Evolutionary conservation across 2,113 vertebrate species (phyloP).

Genomic region (Platycercus adscitus): DNA sequence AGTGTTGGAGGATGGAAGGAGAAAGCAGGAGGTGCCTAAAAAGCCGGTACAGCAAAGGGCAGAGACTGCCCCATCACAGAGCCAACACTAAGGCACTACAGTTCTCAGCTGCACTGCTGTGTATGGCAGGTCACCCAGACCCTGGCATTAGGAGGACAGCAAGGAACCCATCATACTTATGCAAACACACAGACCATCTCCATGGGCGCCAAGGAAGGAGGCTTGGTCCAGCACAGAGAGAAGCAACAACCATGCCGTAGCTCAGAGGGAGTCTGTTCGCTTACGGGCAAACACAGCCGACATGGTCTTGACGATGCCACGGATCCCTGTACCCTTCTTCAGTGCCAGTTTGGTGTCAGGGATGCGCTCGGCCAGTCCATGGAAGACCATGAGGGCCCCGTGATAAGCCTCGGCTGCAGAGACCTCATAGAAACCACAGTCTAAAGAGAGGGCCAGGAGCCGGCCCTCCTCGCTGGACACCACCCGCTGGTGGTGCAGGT

Average conservation of each 20-base stretch:
- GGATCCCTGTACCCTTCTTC: conserved; percentile 80
- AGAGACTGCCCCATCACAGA: not conserved
- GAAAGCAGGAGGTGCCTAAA: not conserved
- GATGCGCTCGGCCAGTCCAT: conserved; percentile 79
- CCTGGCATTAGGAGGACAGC: not conserved
- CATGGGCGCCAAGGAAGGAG: not conserved
- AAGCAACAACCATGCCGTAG: not conserved
- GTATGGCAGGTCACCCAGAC: not conserved
- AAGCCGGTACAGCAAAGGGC: not conserved
- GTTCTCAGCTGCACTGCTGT: not conserved
- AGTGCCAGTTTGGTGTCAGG: conserved; percentile 72
- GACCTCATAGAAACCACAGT: conserved; percentile 87
- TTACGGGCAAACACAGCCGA: conserved; percentile 84
- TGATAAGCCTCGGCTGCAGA: conserved; percentile 87
- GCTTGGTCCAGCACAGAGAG: not conserved
- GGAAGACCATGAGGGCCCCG: conserved; percentile 82
- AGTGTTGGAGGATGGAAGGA: not conserved
- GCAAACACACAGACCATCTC: not conserved
- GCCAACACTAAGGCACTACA: not conserved
- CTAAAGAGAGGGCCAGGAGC: conserved; percentile 80
- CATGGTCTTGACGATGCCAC: conserved; percentile 85
- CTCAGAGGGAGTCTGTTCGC: conserved; percentile 83
- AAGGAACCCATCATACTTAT: not conserved
- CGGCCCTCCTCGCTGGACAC: conserved; percentile 86
- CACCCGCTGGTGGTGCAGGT: conserved; percentile 80